Percentiles rank a stretch among this genome's conserved stretches.
Evolutionary conservation across 2,797 vertebrate genomes (phyloP).

Genomic region (Lagorchestes hirsutus): DNA sequence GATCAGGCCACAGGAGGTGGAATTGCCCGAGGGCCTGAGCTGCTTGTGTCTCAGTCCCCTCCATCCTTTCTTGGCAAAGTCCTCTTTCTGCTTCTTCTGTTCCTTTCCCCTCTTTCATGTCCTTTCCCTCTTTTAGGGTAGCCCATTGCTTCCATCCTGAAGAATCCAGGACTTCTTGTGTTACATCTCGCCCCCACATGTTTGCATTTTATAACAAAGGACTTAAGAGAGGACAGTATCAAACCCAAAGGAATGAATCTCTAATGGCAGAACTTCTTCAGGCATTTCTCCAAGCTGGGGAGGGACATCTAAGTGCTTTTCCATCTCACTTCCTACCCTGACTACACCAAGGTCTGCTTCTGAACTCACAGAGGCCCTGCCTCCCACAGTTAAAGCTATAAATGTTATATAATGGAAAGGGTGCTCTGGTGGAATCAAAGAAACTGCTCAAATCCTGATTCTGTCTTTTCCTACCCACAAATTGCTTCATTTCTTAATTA

Average conservation of each 20-base stretch:
- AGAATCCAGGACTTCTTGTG: background rate
- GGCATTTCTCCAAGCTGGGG: background rate
- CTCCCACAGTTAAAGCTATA: background rate
- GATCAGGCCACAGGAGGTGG: background rate
- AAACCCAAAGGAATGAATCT: background rate
- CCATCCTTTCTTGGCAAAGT: background rate
- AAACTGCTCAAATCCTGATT: background rate
- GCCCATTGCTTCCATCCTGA: background rate
- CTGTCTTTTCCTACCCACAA: background rate
- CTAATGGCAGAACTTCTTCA: background rate
- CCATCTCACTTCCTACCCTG: background rate
- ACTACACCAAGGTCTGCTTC: background rate
- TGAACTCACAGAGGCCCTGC: background rate
- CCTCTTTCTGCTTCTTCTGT: background rate
- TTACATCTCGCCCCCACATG: background rate
- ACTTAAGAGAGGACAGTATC: background rate
- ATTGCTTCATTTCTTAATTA: background rate
- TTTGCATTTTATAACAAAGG: background rate
- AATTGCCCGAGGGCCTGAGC: background rate
- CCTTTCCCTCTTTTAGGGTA: no score
- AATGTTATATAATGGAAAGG: background rate
- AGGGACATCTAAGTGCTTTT: background rate
- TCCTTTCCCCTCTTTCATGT: background rate
- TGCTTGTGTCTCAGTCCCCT: background rate
- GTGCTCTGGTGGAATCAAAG: background rate